Conservation (phyloP, 2,888 invertebrate species). For the Clitarchus hookeri region DNA sequence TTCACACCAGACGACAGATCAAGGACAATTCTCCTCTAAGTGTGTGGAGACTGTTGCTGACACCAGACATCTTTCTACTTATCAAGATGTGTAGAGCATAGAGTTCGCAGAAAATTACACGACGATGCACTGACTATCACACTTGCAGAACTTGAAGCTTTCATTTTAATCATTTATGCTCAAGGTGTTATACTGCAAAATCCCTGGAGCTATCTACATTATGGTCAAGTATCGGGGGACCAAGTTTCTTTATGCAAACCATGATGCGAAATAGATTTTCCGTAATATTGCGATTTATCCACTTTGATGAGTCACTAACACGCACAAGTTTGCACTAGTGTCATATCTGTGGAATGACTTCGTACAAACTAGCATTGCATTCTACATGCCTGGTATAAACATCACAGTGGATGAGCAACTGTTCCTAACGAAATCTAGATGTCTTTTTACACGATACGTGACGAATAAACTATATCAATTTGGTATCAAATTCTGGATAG, state of each 20-base stretch:
- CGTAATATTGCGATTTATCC: not conserved
- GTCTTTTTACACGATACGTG: not conserved
- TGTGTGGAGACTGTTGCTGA: too few relatives aligned
- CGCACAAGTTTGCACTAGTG: not conserved
- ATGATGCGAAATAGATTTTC: not conserved
- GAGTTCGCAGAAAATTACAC: too few relatives aligned
- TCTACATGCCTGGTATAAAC: too few relatives aligned
- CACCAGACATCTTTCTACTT: too few relatives aligned
- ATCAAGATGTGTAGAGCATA: too few relatives aligned
- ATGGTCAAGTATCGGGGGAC: not conserved
- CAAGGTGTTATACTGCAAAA: too few relatives aligned
- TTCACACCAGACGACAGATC: too few relatives aligned
- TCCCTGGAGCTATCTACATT: not conserved
- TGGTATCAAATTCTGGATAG: constrained; percentile 22
- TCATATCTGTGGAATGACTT: not conserved
- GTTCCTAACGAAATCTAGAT: constrained; percentile 15
- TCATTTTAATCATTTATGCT: too few relatives aligned
- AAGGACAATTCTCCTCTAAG: too few relatives aligned
- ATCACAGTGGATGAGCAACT: constrained; percentile 19
- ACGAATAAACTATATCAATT: not conserved
- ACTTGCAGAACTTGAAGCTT: too few relatives aligned
- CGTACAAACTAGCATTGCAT: not conserved
- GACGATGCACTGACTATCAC: too few relatives aligned
- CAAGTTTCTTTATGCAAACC: not conserved
- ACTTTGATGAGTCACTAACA: not conserved